Conservation (phyloP, 2,797 vertebrate genomes). For the Spinus pinus region DNA sequence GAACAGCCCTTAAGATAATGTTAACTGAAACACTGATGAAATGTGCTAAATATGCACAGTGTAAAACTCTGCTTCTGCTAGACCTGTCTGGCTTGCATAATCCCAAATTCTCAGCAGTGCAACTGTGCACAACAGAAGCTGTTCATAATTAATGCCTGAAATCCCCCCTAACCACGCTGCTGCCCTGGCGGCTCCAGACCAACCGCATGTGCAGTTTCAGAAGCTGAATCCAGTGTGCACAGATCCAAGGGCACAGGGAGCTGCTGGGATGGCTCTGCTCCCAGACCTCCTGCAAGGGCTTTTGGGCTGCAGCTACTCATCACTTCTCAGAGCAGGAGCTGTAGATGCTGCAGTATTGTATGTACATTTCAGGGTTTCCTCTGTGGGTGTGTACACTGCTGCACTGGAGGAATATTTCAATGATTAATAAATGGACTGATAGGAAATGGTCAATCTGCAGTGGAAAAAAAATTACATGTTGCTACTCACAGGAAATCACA, state of each 20-base stretch:
- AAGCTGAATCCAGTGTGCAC: not conserved
- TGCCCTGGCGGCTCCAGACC: not conserved
- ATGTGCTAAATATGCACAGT: conserved; percentile 49
- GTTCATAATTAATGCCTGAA: conserved; percentile 53
- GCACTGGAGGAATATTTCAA: not conserved
- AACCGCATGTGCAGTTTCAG: not conserved
- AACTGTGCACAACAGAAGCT: conserved; percentile 8
- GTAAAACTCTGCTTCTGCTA: conserved; percentile 10
- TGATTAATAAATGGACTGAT: not conserved
- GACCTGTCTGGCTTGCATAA: conserved; percentile 29
- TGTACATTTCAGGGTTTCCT: not conserved
- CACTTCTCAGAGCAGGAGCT: not conserved
- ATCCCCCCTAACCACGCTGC: not conserved
- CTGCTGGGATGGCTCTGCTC: not conserved
- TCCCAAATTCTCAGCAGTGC: conserved; percentile 30
- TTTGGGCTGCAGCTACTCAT: not conserved
- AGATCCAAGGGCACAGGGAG: not conserved
- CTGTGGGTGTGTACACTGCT: not conserved
- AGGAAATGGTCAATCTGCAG: not conserved
- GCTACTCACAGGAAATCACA: not conserved
- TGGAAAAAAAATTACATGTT: not conserved
- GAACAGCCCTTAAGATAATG: not conserved
- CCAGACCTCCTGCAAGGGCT: not conserved
- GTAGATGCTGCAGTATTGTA: not conserved
- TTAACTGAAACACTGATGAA: conserved; percentile 17